Evolutionary conservation across 2,797 vertebrate species (phyloP).

Genomic region (Agapornis canus): DNA sequence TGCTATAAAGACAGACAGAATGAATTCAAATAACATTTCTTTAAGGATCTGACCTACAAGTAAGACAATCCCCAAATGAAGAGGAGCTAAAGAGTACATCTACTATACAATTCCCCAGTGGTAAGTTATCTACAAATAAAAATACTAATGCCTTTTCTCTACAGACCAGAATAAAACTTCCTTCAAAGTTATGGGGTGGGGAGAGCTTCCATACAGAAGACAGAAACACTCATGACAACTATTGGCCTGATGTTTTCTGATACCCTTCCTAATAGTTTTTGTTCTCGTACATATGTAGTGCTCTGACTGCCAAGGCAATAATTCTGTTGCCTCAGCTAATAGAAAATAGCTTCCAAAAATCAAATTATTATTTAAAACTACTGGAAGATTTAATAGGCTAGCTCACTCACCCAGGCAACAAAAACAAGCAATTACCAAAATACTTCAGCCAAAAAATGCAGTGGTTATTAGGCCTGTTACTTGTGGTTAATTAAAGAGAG

Average conservation of each 20-base stretch:
- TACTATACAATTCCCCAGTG: neutral
- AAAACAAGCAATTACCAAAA: neutral
- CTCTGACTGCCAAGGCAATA: neutral
- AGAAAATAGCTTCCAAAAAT: neutral
- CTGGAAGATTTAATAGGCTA: neutral
- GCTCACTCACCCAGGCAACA: neutral
- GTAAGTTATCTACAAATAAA: neutral
- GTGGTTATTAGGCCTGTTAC: neutral
- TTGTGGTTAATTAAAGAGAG: neutral
- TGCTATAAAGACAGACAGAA: neutral
- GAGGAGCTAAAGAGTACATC: neutral
- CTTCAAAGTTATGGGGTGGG: neutral
- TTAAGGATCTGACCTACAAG: neutral
- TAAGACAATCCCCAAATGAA: neutral
- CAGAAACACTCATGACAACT: neutral
- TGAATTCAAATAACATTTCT: neutral
- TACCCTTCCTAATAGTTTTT: neutral
- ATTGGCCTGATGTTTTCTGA: neutral
- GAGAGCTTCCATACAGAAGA: neutral
- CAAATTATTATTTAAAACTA: neutral
- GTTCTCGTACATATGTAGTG: neutral
- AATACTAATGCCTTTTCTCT: neutral
- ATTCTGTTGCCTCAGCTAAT: neutral
- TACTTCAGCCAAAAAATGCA: neutral
- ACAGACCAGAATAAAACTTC: neutral